Evolutionary conservation across 2,888 invertebrate genomes (phyloP).

Genomic region (Dorcus hopei): DNA sequence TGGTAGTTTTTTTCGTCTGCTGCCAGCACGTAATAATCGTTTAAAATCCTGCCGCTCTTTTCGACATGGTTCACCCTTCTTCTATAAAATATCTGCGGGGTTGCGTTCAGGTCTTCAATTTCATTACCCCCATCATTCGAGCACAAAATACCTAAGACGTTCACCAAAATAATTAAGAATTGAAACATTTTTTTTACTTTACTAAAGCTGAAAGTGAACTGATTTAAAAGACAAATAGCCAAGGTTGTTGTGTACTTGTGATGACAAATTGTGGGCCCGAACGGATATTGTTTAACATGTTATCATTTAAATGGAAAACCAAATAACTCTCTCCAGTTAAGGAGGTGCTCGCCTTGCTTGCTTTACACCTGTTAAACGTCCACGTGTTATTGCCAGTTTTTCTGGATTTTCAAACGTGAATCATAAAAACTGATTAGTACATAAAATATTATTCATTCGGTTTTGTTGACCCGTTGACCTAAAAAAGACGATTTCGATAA

Average conservation of each 20-base stretch:
- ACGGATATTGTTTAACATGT: constrained; percentile 42
- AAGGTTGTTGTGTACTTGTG: constrained; percentile 8
- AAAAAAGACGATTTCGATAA: too few relatives aligned
- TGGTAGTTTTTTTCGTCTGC: too few relatives aligned
- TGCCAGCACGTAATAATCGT: too few relatives aligned
- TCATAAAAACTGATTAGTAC: too few relatives aligned
- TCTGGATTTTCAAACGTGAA: too few relatives aligned
- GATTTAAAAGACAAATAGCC: not conserved
- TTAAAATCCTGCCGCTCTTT: too few relatives aligned
- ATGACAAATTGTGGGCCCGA: constrained; percentile 42
- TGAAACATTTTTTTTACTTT: constrained; percentile 21
- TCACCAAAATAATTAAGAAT: constrained; percentile 10
- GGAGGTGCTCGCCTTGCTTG: not conserved
- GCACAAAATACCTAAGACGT: constrained; percentile 2
- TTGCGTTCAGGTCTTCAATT: too few relatives aligned
- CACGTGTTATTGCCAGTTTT: not conserved
- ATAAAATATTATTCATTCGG: too few relatives aligned
- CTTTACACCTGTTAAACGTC: not conserved
- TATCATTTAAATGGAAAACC: constrained; percentile 6
- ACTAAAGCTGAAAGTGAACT: constrained; percentile 5
- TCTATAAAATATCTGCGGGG: too few relatives aligned
- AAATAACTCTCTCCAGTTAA: not conserved
- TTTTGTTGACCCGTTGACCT: too few relatives aligned
- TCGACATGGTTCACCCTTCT: too few relatives aligned
- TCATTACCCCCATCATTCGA: too few relatives aligned